Evolutionary conservation across 2,113 vertebrate genomes (phyloP).

Genomic region (Periophthalmodon schlosseri): DNA sequence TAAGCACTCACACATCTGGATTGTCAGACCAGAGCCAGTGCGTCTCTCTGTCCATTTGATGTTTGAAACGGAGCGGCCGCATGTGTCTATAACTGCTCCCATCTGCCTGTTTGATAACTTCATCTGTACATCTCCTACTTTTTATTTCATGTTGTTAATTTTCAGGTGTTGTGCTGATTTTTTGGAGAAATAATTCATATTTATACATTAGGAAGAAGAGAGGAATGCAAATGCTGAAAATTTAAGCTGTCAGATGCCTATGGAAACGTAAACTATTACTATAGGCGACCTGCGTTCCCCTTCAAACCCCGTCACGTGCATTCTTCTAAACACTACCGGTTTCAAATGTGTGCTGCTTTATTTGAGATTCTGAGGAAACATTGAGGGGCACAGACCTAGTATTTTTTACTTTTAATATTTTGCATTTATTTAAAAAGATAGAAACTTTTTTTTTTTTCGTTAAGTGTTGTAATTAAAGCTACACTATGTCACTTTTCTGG

Average conservation of each 20-base stretch:
- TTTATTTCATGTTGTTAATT: constrained; percentile 14
- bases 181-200: background rate
- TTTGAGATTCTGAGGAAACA: too few relatives aligned
- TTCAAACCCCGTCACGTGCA: too few relatives aligned
- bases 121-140: constrained; percentile 11
- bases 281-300: background rate
- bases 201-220: background rate
- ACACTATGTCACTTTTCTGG: too few relatives aligned
- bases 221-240: background rate
- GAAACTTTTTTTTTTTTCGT: too few relatives aligned
- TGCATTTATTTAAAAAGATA: too few relatives aligned
- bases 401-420: too few relatives aligned
- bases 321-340: too few relatives aligned
- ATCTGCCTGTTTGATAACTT: constrained; percentile 56
- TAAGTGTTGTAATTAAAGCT: too few relatives aligned
- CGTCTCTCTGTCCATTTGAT: constrained; percentile 60
- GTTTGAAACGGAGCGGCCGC: constrained; percentile 57
- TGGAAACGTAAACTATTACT: background rate
- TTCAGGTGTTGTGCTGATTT: background rate
- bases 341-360: too few relatives aligned
- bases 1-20: constrained; percentile 80
- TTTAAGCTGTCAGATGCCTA: background rate
- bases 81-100: constrained; percentile 51
- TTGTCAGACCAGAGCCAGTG: constrained; percentile 61
- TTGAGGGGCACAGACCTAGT: too few relatives aligned